phyloP scores from a whole-genome alignment of 2,113 vertebrate genomes.

The Nanorana parkeri region DNA sequence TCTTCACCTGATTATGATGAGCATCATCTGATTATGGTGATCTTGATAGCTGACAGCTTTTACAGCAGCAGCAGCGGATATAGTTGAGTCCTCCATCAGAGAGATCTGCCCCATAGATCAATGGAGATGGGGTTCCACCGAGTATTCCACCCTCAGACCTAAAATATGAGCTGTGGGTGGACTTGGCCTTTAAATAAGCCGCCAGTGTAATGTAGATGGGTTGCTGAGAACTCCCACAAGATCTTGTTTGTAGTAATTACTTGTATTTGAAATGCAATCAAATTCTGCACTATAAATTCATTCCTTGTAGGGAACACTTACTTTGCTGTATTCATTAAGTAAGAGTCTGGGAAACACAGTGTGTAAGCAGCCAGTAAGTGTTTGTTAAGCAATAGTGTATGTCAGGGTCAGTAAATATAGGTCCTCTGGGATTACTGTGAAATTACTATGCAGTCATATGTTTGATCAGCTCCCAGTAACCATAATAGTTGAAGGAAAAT shows the following conservation, averaged over 20 bases:
- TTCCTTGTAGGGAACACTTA: conserved; percentile 21
- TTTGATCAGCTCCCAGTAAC: conserved; percentile 37
- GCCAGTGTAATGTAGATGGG: too few relatives aligned
- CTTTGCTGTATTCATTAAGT: conserved; percentile 26
- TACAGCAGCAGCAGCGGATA: too few relatives aligned
- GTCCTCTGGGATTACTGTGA: background rate
- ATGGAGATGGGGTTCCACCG: too few relatives aligned
- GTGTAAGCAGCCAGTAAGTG: background rate
- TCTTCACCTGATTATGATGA: too few relatives aligned
- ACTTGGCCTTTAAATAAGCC: too few relatives aligned
- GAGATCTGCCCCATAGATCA: too few relatives aligned
- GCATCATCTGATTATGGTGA: too few relatives aligned
- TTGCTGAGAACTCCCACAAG: too few relatives aligned
- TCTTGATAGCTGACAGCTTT: too few relatives aligned
- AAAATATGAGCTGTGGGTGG: too few relatives aligned
- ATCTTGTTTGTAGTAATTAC: background rate
- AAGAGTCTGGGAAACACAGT: background rate
- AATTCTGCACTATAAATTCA: background rate
- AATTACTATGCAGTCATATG: conserved; percentile 17
- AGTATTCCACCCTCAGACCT: too few relatives aligned
- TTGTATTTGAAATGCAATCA: conserved; percentile 26
- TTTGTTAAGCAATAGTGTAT: conserved; percentile 5
- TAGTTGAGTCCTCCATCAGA: too few relatives aligned
- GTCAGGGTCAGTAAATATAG: conserved; percentile 20
- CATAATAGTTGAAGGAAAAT: conserved; percentile 57